phyloP scores from a whole-genome alignment of 2,797 vertebrate species.

The Coregonus sp. region DNA sequence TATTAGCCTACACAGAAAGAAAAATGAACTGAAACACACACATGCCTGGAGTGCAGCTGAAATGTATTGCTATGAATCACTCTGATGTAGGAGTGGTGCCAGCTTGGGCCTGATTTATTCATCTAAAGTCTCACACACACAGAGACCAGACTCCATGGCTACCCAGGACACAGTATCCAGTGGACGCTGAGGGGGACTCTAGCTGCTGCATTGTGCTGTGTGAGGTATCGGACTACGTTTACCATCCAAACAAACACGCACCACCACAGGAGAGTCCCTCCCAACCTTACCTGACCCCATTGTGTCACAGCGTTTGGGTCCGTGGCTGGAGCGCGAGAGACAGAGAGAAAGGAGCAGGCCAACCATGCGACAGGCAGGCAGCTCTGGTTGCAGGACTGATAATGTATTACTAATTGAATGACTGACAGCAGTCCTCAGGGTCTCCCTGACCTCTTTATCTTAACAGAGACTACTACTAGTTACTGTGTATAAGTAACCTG shows the following conservation, averaged over 20 bases:
- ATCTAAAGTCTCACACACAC: background rate
- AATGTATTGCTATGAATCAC: constrained; percentile 26
- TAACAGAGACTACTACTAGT: background rate
- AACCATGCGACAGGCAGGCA: constrained; percentile 36
- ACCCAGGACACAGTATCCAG: constrained; percentile 23
- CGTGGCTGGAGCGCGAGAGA: constrained; percentile 11
- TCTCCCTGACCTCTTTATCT: constrained; percentile 18
- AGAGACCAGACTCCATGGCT: too few relatives aligned
- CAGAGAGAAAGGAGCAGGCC: background rate
- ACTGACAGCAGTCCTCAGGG: constrained; percentile 6
- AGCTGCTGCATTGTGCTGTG: constrained; percentile 33
- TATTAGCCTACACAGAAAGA: background rate
- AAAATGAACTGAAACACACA: constrained; percentile 2
- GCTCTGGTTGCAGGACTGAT: constrained; percentile 33
- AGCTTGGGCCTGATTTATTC: background rate
- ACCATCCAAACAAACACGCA: constrained; percentile 50
- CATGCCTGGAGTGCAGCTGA: constrained; percentile 29
- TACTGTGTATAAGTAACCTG: background rate
- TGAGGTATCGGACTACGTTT: constrained; percentile 53
- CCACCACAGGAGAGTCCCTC: constrained; percentile 49
- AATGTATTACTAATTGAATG: constrained; percentile 31
- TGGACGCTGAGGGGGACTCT: constrained; percentile 31
- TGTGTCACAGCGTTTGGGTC: constrained; percentile 53
- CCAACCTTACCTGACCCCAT: constrained; percentile 39
- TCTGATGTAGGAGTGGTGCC: constrained; percentile 1